phyloP scores from a whole-genome alignment of 1,140 invertebrate genomes.

The Cydia splendana region DNA sequence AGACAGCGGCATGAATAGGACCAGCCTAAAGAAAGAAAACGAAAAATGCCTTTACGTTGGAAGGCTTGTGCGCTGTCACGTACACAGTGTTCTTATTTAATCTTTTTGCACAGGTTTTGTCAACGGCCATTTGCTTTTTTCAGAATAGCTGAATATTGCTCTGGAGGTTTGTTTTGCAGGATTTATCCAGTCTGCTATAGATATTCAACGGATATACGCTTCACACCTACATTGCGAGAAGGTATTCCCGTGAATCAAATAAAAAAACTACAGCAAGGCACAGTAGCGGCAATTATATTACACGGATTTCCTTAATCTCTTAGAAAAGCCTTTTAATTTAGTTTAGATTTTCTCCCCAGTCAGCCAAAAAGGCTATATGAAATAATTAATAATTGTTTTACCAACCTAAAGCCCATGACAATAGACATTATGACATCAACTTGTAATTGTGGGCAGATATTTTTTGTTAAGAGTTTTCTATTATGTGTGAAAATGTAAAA shows the following conservation, averaged over 20 bases:
- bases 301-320: too few species aligned
- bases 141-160: slow-evolving; percentile 5
- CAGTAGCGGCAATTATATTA: too few species aligned
- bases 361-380: too few species aligned
- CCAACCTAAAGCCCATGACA: too few species aligned
- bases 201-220: too few species aligned
- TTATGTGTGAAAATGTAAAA: background rate
- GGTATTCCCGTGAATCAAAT: background rate
- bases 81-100: slow-evolving; percentile 72
- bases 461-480: too few species aligned
- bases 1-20: slow-evolving; percentile 69
- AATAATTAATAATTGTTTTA: too few species aligned
- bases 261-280: background rate
- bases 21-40: slow-evolving; percentile 64
- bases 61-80: slow-evolving; percentile 71
- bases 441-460: background rate
- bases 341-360: too few species aligned
- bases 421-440: too few species aligned
- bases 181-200: background rate
- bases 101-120: slow-evolving; percentile 65
- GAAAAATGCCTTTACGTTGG: slow-evolving; percentile 69
- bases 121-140: slow-evolving; percentile 42
- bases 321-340: too few species aligned
- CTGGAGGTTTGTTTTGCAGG: background rate
- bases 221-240: too few species aligned